Percentiles rank a stretch among this genome's conserved stretches.
Conservation (phyloP, 2,113 vertebrate species). For the Myxocyprinus asiaticus region DNA sequence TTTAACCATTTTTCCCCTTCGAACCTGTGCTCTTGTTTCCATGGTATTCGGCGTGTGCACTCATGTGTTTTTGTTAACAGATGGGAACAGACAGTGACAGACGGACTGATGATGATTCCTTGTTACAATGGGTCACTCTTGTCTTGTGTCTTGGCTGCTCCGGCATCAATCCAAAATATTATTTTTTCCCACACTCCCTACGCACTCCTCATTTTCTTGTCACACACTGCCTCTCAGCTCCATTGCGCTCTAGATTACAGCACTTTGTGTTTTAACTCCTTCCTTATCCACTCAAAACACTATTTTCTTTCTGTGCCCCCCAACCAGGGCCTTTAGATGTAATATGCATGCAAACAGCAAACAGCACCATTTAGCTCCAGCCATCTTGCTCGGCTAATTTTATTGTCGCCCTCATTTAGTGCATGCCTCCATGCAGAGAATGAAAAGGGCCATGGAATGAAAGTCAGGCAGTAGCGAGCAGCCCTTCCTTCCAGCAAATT, state of each 20-base stretch:
- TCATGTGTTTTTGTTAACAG: slow-evolving; percentile 8
- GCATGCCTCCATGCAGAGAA: slow-evolving; percentile 46
- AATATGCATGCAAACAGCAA: slow-evolving; percentile 49
- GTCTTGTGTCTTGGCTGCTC: not conserved
- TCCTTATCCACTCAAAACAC: slow-evolving; percentile 16
- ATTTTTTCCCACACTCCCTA: too few species aligned
- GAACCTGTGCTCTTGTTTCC: slow-evolving; percentile 14
- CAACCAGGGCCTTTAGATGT: not conserved
- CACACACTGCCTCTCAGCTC: not conserved
- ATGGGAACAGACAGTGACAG: slow-evolving; percentile 16
- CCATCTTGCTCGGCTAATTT: slow-evolving; percentile 2
- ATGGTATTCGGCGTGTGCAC: not conserved
- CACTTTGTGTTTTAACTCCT: not conserved
- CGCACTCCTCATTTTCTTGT: not conserved
- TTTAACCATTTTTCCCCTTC: not conserved
- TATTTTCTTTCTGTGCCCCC: slow-evolving; percentile 31
- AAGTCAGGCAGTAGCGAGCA: slow-evolving; percentile 46
- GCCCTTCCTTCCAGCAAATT: slow-evolving; percentile 60
- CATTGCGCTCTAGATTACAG: not conserved
- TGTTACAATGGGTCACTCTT: slow-evolving; percentile 11
- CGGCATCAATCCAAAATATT: not conserved
- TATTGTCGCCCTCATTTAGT: slow-evolving; percentile 36
- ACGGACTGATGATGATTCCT: slow-evolving; percentile 19
- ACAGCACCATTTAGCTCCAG: slow-evolving; percentile 52
- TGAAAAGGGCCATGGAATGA: slow-evolving; percentile 60